Base-by-base conservation (phyloP, 92 coral and sea anemone genomes). In the Umimayanthus chanpuru region DNA sequence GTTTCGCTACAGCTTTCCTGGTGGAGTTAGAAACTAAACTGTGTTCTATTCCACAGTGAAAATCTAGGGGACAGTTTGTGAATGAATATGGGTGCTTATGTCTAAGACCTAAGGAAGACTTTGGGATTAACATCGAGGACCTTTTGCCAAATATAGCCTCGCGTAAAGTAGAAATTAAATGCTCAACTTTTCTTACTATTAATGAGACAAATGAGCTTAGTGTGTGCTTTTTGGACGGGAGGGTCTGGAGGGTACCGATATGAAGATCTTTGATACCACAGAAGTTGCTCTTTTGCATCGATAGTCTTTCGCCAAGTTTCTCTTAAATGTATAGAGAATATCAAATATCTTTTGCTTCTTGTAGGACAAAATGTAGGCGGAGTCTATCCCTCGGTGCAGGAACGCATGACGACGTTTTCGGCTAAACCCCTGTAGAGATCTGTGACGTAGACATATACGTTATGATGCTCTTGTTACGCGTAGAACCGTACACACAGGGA, bases 371-470 rank as follows among this genome's bases (percentile, higher is more conserved):
- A 47, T 47, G 50, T 47, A 11, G 50, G 50, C 1, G 10, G 50
- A 47, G 10, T 47, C 50, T 6, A 47, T 47, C 50, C 50, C 9
- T 11, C 11, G 9, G 1, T 11, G 50, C 8, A 47, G 9, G 50
- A 7, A 9, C 18, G 3, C 21, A 18, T 21, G 1, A 40, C 26
- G 25, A 74, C 25, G 20, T 74, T 1, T 49, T 21, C 25, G 6
- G 38, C 87, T 83, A 83, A 0, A 83, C 87, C 15, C 11, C 77
- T 28, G 87, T 70, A 18, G 79, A 68, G 11, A 41, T 25, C 55
- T 70, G 85, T 38, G 85, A 64, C 29, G 74, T 18, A 10, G 85
- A 81, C 49, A 9, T 6, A 41, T 65, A 70, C 11, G 87, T 68
- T 36, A 29, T 43, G 28, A 11, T 28, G 50, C 25, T 72, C 58